Base-by-base conservation (phyloP, 2,797 vertebrate genomes). In the Eleutherodactylus coqui region DNA sequence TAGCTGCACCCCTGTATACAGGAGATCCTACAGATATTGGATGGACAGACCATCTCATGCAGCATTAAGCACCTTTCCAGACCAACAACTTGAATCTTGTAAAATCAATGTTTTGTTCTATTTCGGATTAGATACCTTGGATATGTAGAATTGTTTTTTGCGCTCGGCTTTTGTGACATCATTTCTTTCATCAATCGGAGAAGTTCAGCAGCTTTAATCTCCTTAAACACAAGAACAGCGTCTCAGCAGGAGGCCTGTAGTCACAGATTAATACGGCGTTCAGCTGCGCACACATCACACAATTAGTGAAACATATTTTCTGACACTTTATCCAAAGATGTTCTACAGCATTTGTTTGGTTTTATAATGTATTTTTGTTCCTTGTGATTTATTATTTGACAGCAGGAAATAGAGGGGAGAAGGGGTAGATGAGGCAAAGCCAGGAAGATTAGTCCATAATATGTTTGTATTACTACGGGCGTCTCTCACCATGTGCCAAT, bases 271-370 rank as follows among this genome's bases (percentile, higher is more conserved):
- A 80, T 73, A 53, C 36, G 29, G 55, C 38, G 62, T 69, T 7
- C 45, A 14, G 62, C 14, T n/a, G 45, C 32, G 0, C 83, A 38
- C 47, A 85, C 45, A 79, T 45, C 62, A 72, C 47, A 78, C 75
- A 85, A 79, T 85, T 78, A 77, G 73, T 51, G 64, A 84, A 84
- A 76, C 82, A 84, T 81, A 51, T 81, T 81, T 69, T 69, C 64
- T 14, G 14, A 24, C 17, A 51, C 45, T 84, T 83, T 72, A 67
- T 67, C 45, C 58, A 16, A 7, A 67, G 43, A 76, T 27, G 34
- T 67, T 67, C 77, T 51, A 29, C 51, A 53, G 77, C 13, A 62
- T 38, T 77, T 77, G 43, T 69, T 79, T 69, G 60, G 38, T 67
- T 69, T 49, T 69, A 17, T 49, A 34, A 64, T 29, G 16, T 64